These are phyloP conservation scores for Hydrochoerus hydrochaeris DNA, from an alignment of 2,113 vertebrate genomes.

Conservation along the genomic window DNA sequence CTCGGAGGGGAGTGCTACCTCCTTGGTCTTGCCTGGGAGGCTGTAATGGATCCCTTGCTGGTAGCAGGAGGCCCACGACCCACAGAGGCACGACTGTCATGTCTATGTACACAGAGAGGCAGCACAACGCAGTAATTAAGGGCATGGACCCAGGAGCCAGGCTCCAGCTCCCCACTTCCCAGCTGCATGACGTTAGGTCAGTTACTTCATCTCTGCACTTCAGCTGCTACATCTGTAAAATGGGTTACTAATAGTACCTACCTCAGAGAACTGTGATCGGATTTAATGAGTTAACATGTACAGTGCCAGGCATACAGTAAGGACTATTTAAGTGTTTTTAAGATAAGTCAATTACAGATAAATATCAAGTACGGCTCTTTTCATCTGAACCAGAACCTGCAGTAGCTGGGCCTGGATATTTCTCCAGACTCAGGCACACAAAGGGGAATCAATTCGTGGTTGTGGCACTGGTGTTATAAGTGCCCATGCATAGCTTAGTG, in stretches of 20 bases:
- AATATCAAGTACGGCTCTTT: neutral
- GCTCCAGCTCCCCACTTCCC: neutral
- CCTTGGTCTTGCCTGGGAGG: neutral
- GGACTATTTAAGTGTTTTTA: neutral
- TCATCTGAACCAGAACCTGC: neutral
- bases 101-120: too few relatives aligned
- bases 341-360: neutral
- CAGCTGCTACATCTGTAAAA: neutral
- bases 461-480: rapidly evolving
- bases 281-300: neutral
- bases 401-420: neutral
- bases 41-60: rapidly evolving
- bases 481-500: rapidly evolving
- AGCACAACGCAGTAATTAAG: rapidly evolving
- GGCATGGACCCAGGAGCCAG: neutral
- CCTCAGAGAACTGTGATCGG: neutral
- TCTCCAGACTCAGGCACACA: neutral
- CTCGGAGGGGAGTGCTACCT: neutral
- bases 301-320: neutral
- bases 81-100: neutral
- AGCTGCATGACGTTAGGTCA: neutral
- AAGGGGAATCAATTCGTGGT: rapidly evolving
- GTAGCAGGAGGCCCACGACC: rapidly evolving
- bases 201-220: neutral
- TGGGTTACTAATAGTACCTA: neutral